Percentiles rank a stretch among this genome's conserved stretches.
Conservation (phyloP, 2,113 vertebrate species). For the Puffinus mauretanicus region DNA sequence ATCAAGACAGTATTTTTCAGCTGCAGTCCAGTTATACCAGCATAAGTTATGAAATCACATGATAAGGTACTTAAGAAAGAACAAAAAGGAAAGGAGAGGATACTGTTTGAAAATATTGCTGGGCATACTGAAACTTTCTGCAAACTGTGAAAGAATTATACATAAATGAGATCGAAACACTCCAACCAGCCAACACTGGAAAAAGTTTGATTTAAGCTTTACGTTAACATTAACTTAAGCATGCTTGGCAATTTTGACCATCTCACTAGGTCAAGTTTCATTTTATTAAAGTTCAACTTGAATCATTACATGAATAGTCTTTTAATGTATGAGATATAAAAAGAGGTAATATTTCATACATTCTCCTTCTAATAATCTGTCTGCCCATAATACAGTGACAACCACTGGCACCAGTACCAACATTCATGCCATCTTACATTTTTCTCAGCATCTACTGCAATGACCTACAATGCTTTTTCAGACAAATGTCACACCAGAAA, state of each 20-base stretch:
- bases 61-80: neutral
- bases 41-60: rapidly evolving
- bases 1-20: neutral
- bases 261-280: neutral
- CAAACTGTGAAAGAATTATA: neutral
- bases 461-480: neutral
- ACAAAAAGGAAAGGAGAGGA: neutral
- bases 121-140: neutral
- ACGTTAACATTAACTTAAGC: neutral
- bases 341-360: neutral
- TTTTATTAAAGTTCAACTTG: neutral
- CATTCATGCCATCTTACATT: neutral
- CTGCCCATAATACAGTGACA: neutral
- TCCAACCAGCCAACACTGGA: neutral
- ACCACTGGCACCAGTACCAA: neutral
- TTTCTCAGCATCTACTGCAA: neutral
- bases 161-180: neutral
- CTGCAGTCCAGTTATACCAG: neutral
- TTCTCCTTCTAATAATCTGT: neutral
- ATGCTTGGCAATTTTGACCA: neutral
- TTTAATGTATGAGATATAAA: neutral
- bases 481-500: neutral
- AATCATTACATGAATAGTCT: neutral
- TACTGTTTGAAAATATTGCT: neutral
- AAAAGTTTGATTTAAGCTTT: neutral